Percentiles rank a stretch among this genome's conserved stretches.
These are phyloP conservation scores for Drosophila kohkoa DNA, from an alignment of 1,140 invertebrate genomes.

Conservation along the genomic window DNA sequence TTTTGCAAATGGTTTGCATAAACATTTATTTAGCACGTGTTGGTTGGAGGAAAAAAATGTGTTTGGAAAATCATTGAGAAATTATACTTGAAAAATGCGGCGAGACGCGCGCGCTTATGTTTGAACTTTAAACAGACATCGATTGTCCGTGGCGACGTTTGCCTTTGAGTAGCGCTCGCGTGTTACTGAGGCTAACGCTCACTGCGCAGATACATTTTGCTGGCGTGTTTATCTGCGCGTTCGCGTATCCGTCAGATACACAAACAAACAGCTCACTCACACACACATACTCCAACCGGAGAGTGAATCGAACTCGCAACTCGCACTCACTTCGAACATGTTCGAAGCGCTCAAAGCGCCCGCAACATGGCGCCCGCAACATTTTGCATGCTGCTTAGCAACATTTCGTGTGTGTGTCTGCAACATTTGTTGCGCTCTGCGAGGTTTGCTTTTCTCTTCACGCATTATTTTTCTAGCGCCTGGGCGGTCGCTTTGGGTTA, in stretches of 20 bases:
- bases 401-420: conserved; percentile 1
- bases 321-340: conserved; percentile 30
- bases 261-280: conserved; percentile 20
- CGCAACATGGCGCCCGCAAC: conserved; percentile 6
- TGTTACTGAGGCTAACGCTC: conserved; percentile 69
- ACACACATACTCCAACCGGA: not conserved
- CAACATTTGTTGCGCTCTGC: conserved; percentile 24
- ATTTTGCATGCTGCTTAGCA: conserved; percentile 13
- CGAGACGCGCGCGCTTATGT: conserved; percentile 56
- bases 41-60: conserved; percentile 3
- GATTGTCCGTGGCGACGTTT: conserved; percentile 40
- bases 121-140: conserved; percentile 30
- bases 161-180: conserved; percentile 67
- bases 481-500: not conserved
- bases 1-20: conserved; percentile 18
- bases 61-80: conserved; percentile 25
- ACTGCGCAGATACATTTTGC: conserved; percentile 76
- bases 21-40: conserved; percentile 3
- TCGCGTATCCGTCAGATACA: conserved; percentile 55
- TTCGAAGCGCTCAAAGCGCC: conserved; percentile 19
- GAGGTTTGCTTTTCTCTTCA: not conserved
- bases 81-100: conserved; percentile 16
- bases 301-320: conserved; percentile 4
- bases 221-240: conserved; percentile 55
- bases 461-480: conserved; percentile 9